phyloP scores from a whole-genome alignment of 2,888 invertebrate species.

The Ectemnius lituratus region DNA sequence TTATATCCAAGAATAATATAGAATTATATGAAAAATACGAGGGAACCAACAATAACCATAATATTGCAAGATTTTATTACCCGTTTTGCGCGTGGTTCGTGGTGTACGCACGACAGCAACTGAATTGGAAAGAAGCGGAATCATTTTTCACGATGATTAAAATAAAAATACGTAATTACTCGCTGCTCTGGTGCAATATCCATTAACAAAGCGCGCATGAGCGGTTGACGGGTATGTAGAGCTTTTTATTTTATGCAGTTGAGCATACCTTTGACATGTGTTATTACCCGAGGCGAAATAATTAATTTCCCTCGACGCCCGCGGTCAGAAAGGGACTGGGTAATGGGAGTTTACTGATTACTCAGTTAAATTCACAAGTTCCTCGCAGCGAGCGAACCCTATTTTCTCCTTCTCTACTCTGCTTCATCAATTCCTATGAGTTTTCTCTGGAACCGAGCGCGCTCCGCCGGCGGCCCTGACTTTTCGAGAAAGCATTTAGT shows the following conservation, averaged over 20 bases:
- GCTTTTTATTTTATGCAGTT: conserved; percentile 29
- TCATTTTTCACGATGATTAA: too few relatives aligned
- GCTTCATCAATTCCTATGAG: conserved; percentile 55
- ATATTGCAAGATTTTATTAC: too few relatives aligned
- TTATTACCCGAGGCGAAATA: conserved; percentile 52
- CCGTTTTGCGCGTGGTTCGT: too few relatives aligned
- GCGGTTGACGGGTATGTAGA: background rate
- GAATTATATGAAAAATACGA: too few relatives aligned
- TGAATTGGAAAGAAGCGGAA: too few relatives aligned
- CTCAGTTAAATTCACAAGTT: conserved; percentile 57
- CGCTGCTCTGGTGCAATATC: conserved; percentile 12
- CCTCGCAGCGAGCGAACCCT: conserved; percentile 39
- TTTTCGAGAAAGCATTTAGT: conserved; percentile 22
- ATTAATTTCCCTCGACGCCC: conserved; percentile 37
- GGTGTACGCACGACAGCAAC: too few relatives aligned
- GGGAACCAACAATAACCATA: too few relatives aligned
- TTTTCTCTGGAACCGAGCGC: conserved; percentile 27
- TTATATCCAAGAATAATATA: background rate
- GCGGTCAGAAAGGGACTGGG: conserved; percentile 24
- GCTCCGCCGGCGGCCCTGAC: background rate
- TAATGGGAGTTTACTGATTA: conserved; percentile 56
- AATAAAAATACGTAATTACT: too few relatives aligned
- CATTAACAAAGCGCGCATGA: conserved; percentile 46
- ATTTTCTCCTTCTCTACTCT: conserved; percentile 30
- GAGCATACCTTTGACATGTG: conserved; percentile 49